Conservation (phyloP, 2,797 vertebrate species). For the Acanthiza pusilla region DNA sequence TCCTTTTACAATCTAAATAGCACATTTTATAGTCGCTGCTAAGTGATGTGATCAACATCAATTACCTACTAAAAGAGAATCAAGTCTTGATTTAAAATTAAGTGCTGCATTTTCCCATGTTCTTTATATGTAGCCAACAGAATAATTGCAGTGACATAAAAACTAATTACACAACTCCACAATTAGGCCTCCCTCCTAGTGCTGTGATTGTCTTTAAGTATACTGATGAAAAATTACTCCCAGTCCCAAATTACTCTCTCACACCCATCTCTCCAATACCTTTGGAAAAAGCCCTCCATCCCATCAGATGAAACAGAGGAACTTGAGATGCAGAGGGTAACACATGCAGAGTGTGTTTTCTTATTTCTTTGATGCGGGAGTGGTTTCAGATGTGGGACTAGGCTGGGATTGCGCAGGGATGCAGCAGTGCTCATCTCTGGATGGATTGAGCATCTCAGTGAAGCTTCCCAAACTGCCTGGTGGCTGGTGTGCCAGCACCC, state of each 20-base stretch:
- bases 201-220: constrained; percentile 61
- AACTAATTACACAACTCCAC: constrained; percentile 70
- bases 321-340: neutral
- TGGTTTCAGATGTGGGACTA: neutral
- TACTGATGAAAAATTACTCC: constrained; percentile 49
- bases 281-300: neutral
- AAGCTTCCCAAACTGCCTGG: neutral
- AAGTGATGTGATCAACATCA: constrained; percentile 76
- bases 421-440: neutral
- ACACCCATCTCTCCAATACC: constrained; percentile 6
- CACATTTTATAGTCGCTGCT: constrained; percentile 68
- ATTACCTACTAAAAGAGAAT: constrained; percentile 76
- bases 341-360: neutral
- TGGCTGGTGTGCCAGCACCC: neutral
- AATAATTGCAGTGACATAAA: constrained; percentile 71
- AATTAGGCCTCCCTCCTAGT: constrained; percentile 62
- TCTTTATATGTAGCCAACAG: constrained; percentile 71
- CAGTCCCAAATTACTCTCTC: constrained; percentile 15
- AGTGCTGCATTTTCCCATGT: constrained; percentile 67
- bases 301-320: neutral
- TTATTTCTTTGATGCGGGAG: neutral
- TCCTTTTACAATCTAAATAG: constrained; percentile 70
- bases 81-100: constrained; percentile 74
- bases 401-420: neutral
- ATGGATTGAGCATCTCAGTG: neutral